Evolutionary conservation across 2,888 invertebrate species (phyloP).

Genomic region (Caenorhabditis afra): DNA sequence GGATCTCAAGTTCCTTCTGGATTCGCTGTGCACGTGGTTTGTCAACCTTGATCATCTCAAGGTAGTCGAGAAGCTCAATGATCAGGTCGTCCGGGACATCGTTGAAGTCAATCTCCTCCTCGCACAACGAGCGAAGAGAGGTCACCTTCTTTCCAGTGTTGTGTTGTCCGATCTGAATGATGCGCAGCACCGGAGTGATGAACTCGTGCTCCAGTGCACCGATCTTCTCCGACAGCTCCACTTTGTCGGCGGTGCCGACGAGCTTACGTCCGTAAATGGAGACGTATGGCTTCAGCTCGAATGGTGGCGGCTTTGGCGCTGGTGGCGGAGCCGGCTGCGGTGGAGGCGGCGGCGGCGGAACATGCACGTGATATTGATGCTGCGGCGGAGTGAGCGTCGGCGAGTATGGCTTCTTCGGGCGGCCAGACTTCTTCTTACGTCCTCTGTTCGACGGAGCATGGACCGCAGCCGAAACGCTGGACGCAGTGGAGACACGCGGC

Average conservation of each 20-base stretch:
- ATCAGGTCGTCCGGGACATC: constrained; percentile 10
- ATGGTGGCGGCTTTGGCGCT: background rate
- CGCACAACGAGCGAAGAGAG: constrained; percentile 10
- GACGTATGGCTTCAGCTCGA: constrained; percentile 2
- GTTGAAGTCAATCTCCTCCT: constrained; percentile 34
- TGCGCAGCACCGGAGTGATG: constrained; percentile 19
- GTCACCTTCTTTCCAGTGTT: background rate
- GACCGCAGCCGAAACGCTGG: constrained; percentile 2
- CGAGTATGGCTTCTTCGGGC: constrained; percentile 28
- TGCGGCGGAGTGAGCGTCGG: background rate
- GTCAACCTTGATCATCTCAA: constrained; percentile 15
- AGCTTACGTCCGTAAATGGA: constrained; percentile 19
- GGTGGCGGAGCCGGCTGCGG: background rate
- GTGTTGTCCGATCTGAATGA: constrained; percentile 33
- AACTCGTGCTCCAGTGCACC: background rate
- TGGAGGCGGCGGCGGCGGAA: no score
- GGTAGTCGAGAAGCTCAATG: constrained; percentile 25
- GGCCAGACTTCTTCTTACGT: constrained; percentile 37
- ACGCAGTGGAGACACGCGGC: constrained; percentile 31
- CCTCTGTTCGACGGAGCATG: constrained; percentile 11
- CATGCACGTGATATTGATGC: no score
- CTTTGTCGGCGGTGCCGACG: constrained; percentile 1
- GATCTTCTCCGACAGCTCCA: constrained; percentile 19
- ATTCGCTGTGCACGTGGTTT: background rate
- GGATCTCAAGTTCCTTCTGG: constrained; percentile 7